Base-by-base conservation (phyloP, 2,888 invertebrate species). In the Drosophila stalkeri region DNA sequence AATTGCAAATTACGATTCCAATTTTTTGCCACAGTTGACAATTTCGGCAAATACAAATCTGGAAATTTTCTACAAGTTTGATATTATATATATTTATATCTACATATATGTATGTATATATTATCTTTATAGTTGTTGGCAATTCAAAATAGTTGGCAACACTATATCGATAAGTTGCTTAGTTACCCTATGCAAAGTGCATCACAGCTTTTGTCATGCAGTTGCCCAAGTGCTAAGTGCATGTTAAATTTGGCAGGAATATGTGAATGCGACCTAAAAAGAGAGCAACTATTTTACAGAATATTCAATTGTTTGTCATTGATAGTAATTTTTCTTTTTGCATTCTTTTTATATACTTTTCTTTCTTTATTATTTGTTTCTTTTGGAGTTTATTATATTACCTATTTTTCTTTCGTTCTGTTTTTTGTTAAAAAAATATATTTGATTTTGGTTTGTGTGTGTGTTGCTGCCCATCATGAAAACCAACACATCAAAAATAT, bases 401-500 rank as follows among this genome's bases (percentile, higher is more conserved):
- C n/a, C 52, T 65, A 37, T 23, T 18, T 33, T 51, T 69, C 31
- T 54, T 77, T 66, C 18, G 59, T 59, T 75, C 69, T 64, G 62
- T 60, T 77, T 52, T 61, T 77, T 77, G 71, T 63, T 63, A 14
- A 31, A 14, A 31, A 47, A 27, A n/a, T 12, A 49, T 18, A 49
- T 23, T 57, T 63, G 3, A 56, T 55, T 67, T 76, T 67, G 64
- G 54, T 75, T 75, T 76, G 56, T 71, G 63, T 71, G 60, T 66
- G 63, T 71, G 60, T 66, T 75, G 71, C 64, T 75, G 72, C 57
- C 66, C 68, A 59, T 61, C 74, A 78, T 76, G 57, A 64, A 72
- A 72, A 76, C 43, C 52, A 44, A 23, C 55, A 37, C 14, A 27
- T 27, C 27, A 35, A 52, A 46, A 65, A 8, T 39, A 49, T 68